A percentile compares a stretch with the other conserved stretches of the same genome.
Conservation (phyloP, 2,888 invertebrate species). For the Melinaea menophilus region DNA sequence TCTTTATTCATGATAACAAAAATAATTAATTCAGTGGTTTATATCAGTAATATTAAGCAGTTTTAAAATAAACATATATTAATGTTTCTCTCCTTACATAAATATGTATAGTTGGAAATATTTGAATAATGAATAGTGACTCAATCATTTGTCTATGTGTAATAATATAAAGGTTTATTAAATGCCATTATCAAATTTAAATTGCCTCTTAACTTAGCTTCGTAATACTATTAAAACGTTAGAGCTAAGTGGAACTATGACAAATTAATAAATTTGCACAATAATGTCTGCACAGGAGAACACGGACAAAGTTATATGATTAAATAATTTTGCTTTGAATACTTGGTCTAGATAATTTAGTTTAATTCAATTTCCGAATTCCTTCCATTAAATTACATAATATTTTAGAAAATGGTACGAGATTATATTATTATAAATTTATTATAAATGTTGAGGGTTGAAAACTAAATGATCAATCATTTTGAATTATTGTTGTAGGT, state of each 20-base stretch:
- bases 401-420: not conserved
- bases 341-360: slow-evolving; percentile 17
- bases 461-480: not conserved
- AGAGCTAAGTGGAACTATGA: slow-evolving; percentile 34
- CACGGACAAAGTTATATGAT: slow-evolving; percentile 35
- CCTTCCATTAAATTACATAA: not conserved
- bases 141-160: no score
- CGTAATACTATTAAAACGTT: slow-evolving; percentile 25
- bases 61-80: no score
- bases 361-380: slow-evolving; percentile 12
- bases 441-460: not conserved
- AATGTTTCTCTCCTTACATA: no score
- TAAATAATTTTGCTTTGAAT: slow-evolving; percentile 36
- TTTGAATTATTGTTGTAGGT: not conserved
- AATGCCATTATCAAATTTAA: slow-evolving; percentile 25
- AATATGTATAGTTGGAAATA: no score
- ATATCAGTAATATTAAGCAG: no score
- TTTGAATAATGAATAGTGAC: no score
- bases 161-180: not conserved
- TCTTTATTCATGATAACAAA: slow-evolving; percentile 34
- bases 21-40: not conserved
- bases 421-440: not conserved
- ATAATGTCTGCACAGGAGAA: slow-evolving; percentile 37
- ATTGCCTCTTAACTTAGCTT: slow-evolving; percentile 17
- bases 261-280: slow-evolving; percentile 45